These are phyloP conservation scores for Oligia fasciuncula DNA, from an alignment of 2,888 invertebrate genomes.

Conservation along the genomic window DNA sequence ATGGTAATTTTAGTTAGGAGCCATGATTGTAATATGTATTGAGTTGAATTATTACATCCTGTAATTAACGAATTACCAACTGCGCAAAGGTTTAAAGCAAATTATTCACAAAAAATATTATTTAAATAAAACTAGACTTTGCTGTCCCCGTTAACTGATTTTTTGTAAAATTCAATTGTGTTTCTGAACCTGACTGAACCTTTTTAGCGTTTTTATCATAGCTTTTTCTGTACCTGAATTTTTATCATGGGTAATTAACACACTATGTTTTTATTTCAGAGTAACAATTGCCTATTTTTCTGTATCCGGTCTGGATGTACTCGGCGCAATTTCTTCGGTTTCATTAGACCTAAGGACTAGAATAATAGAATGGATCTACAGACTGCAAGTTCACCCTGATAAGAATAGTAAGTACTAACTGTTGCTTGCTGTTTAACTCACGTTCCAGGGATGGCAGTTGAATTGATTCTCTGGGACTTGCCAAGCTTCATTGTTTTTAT, in stretches of 20 bases:
- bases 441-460: too few relatives aligned
- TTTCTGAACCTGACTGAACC: background rate
- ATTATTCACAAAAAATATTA: background rate
- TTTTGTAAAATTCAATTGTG: background rate
- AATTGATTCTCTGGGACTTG: background rate
- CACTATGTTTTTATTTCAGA: constrained; percentile 83
- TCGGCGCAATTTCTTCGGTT: constrained; percentile 93
- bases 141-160: background rate
- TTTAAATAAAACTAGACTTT: background rate
- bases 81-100: background rate
- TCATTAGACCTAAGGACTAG: constrained; percentile 91
- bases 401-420: constrained; percentile 82
- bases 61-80: background rate
- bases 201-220: background rate
- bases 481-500: background rate
- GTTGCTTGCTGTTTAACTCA: background rate
- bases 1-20: background rate
- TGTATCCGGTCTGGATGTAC: constrained; percentile 97
- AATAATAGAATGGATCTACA: constrained; percentile 98
- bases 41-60: background rate
- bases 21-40: background rate
- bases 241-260: constrained; percentile 10
- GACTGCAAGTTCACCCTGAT: constrained; percentile 93
- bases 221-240: constrained; percentile 24
- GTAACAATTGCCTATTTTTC: constrained; percentile 96